Evolutionary conservation across 2,888 invertebrate species (phyloP).

Genomic region (Campopleginae sp.): DNA sequence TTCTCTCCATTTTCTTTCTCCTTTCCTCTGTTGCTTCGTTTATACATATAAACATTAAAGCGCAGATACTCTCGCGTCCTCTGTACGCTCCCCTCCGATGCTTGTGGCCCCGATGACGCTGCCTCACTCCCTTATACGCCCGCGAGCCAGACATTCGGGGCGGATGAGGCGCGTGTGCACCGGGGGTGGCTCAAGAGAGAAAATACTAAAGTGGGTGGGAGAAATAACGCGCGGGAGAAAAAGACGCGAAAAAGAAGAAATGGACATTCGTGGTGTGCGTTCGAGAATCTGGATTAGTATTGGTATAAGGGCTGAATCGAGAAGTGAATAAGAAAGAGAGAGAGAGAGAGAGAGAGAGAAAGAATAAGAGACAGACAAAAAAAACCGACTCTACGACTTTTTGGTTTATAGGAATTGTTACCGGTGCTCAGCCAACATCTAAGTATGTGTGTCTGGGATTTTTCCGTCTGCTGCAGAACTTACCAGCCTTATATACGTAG

Average conservation of each 20-base stretch:
- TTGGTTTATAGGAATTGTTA: conserved; percentile 80
- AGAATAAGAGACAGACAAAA: conserved; percentile 31
- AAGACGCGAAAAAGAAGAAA: conserved; percentile 14
- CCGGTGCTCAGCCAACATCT: conserved; percentile 70
- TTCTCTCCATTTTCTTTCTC: conserved; percentile 57
- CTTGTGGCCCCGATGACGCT: conserved; percentile 77
- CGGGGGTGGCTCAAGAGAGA: conserved; percentile 50
- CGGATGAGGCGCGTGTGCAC: conserved; percentile 67
- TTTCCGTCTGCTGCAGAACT: conserved; percentile 49
- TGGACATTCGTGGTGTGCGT: not conserved
- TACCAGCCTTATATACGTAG: conserved; percentile 15
- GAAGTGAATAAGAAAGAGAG: conserved; percentile 24
- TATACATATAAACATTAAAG: conserved; percentile 29
- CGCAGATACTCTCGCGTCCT: conserved; percentile 56
- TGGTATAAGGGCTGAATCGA: conserved; percentile 39
- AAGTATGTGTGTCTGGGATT: conserved; percentile 54
- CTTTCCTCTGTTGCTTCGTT: conserved; percentile 26
- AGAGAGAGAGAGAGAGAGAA: conserved; percentile 2
- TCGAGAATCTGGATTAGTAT: conserved; percentile 19
- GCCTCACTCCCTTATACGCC: conserved; percentile 64
- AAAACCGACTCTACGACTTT: conserved; percentile 77
- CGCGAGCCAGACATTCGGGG: conserved; percentile 79
- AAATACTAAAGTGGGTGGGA: conserved; percentile 48
- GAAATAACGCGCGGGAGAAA: conserved; percentile 27
- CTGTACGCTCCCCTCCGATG: conserved; percentile 65